Evolutionary conservation across 2,888 invertebrate species (phyloP).

Genomic region (Papilio elwesi): DNA sequence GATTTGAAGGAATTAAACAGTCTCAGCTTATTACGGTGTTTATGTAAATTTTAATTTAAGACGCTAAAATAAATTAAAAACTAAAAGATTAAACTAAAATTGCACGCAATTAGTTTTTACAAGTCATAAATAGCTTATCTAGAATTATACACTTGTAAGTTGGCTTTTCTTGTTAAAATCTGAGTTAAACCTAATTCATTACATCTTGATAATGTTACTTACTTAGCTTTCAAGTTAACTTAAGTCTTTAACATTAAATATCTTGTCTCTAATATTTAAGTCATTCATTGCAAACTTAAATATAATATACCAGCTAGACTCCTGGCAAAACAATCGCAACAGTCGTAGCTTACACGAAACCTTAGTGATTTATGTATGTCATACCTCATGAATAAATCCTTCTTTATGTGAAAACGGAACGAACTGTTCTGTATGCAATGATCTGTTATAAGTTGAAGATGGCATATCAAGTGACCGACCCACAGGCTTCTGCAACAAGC

Average conservation of each 20-base stretch:
- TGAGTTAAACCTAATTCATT: conserved; percentile 13
- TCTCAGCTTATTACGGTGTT: no score
- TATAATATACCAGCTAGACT: no score
- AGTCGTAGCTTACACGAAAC: no score
- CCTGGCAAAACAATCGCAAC: no score
- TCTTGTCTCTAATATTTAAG: conserved; percentile 8
- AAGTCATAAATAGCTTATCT: conserved; percentile 7
- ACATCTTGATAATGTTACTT: conserved; percentile 7
- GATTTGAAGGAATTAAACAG: no score
- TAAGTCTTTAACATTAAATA: background rate
- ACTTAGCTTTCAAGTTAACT: conserved; percentile 12
- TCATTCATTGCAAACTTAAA: background rate
- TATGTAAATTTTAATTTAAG: background rate
- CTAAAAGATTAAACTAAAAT: background rate
- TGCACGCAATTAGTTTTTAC: background rate
- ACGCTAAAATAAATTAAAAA: background rate
- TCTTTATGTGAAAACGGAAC: no score
- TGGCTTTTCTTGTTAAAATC: conserved; percentile 21
- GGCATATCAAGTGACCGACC: no score
- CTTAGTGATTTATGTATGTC: no score
- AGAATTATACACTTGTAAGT: conserved; percentile 18
- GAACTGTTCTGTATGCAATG: no score
- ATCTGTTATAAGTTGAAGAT: no score
- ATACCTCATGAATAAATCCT: no score
- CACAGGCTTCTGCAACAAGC: no score